Evolutionary conservation across 2,888 invertebrate genomes (phyloP), one percentile per base, ranked within the genome.

Genomic region (Leptinotarsa tumamoca): DNA sequence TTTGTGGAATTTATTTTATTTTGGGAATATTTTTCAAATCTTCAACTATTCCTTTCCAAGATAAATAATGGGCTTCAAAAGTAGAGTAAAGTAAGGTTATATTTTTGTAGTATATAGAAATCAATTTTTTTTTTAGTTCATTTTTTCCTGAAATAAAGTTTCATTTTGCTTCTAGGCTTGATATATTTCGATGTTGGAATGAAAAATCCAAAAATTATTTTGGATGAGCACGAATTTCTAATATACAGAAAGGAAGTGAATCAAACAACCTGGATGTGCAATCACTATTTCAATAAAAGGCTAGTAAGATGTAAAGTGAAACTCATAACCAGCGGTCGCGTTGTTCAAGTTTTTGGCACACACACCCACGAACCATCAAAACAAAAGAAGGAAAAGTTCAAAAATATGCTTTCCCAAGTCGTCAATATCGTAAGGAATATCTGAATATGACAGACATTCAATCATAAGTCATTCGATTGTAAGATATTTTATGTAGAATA

Each of bases 131-230:
- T 5, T 10, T 23, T 7, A 5, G 23, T 15, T 23, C 33, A 68
- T 33, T 49, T 49, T n/a, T 63, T 74, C 52, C 17, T 56, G 51
- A 27, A 27, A 50, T 17, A 51, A 73, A 27, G 21, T 49, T n/a
- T 56, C 23, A 15, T 58, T 76, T 71, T 52, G 14, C 23, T 77
- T 82, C 72, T 75, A 84, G 83, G 82, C 72, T 63, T 75, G 27
- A 83, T 84, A 43, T 83, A 82, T 77, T 85, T 84, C 56, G 84
- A 83, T 43, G 80, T 82, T 27, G 84, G 83, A 7, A 83, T 78
- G 67, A 83, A 82, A 68, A 83, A 85, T 75, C 84, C 84, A 63
- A 84, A 83, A 79, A 82, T 85, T 63, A 79, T 84, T 10, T 66
- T 85, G 21, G 83, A 85, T 33, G 79, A 78, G 52, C 79, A 82